Conservation (phyloP, 2,888 invertebrate genomes). For the Nineta flava region DNA sequence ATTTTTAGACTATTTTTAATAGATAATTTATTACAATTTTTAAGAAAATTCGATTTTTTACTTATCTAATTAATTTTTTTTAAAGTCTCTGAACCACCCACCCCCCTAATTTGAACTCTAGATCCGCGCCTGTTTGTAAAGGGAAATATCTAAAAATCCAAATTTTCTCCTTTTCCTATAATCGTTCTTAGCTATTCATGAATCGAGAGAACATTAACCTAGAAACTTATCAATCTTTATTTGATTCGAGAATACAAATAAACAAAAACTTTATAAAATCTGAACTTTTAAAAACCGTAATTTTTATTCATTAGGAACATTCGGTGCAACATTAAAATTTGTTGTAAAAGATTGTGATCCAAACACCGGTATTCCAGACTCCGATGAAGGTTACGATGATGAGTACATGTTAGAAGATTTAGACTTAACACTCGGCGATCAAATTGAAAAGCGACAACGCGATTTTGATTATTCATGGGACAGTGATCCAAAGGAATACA, state of each 20-base stretch:
- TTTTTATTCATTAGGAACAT: conserved; percentile 42
- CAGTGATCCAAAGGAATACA: conserved; percentile 15
- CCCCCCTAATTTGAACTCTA: too few relatives aligned
- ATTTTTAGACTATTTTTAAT: too few relatives aligned
- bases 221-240: background rate
- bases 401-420: conserved; percentile 92
- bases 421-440: conserved; percentile 71
- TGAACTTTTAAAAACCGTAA: too few relatives aligned
- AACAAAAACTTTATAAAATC: too few relatives aligned
- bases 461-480: conserved; percentile 35
- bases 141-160: too few relatives aligned
- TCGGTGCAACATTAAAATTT: conserved; percentile 85
- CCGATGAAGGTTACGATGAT: conserved; percentile 93
- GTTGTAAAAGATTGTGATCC: conserved; percentile 95
- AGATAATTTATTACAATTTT: too few relatives aligned
- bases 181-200: too few relatives aligned
- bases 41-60: too few relatives aligned
- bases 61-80: background rate
- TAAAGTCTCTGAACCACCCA: background rate
- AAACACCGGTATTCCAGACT: conserved; percentile 78
- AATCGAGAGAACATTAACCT: too few relatives aligned
- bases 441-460: conserved; percentile 36
- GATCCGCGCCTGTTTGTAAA: too few relatives aligned
- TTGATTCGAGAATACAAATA: background rate
- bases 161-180: too few relatives aligned